phyloP scores from a whole-genome alignment of 23 tunicate species.

The Aplidium turbinatum region DNA sequence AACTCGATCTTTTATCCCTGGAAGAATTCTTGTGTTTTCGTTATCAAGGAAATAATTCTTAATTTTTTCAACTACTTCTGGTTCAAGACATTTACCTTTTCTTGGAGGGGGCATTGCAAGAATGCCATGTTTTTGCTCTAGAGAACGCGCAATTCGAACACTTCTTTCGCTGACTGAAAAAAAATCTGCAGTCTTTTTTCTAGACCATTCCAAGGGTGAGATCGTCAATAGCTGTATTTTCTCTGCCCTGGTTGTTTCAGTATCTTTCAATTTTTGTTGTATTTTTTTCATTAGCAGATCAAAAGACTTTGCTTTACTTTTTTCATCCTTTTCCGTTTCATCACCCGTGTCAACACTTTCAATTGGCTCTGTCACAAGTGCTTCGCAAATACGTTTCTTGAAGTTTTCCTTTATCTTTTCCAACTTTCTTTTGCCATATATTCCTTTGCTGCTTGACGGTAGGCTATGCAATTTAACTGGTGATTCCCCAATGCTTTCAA shows the following conservation, averaged over 20 bases:
- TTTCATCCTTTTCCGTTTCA: not conserved
- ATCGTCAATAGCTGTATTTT: conserved; percentile 7
- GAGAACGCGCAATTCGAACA: not conserved
- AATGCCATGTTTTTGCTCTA: not conserved
- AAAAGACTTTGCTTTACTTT: conserved; percentile 7
- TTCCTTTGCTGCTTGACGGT: not conserved
- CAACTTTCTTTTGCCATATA: conserved; percentile 18
- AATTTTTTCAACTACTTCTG: not conserved
- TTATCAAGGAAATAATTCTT: conserved; percentile 4
- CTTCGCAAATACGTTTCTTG: not conserved
- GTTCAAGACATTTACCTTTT: not conserved
- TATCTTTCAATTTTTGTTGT: too few relatives aligned
- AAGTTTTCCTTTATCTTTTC: not conserved
- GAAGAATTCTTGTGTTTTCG: conserved; percentile 22
- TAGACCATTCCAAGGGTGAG: not conserved
- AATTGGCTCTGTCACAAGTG: not conserved
- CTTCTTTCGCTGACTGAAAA: not conserved
- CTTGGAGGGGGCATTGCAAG: not conserved
- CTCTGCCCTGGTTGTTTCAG: too few relatives aligned
- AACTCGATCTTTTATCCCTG: conserved; percentile 3
- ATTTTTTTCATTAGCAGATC: too few relatives aligned
- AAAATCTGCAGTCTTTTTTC: not conserved
- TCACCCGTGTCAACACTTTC: not conserved
- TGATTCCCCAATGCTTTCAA: not conserved
- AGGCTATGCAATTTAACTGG: conserved; percentile 13